Percentiles rank a stretch among this genome's conserved stretches.
Conservation (phyloP, 2,888 invertebrate genomes). For the Volucella inflata region DNA sequence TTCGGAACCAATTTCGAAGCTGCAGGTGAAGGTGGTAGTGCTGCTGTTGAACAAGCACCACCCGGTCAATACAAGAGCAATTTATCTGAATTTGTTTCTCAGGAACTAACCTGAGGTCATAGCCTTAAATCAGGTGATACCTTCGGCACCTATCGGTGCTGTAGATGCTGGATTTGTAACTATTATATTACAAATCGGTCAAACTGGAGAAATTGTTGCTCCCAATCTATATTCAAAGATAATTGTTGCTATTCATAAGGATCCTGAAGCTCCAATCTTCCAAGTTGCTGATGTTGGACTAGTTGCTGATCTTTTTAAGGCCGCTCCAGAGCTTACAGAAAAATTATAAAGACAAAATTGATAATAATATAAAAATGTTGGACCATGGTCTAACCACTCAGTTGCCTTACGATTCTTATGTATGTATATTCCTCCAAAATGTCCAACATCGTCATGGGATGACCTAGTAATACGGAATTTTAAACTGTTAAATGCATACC, state of each 20-base stretch:
- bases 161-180: conserved; percentile 99
- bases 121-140: conserved; percentile 99
- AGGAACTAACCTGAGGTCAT: conserved; percentile 95
- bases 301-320: conserved; percentile 98
- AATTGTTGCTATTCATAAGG: conserved; percentile 99
- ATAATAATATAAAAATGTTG: not conserved
- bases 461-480: too few relatives aligned
- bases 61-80: conserved; percentile 89
- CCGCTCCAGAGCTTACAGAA: conserved; percentile 94
- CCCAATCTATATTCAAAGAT: conserved; percentile 99
- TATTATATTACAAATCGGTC: conserved; percentile 99
- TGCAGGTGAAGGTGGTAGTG: conserved; percentile 90
- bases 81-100: conserved; percentile 91
- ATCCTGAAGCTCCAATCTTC: conserved; percentile 99
- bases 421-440: conserved; percentile 29
- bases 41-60: conserved; percentile 90
- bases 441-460: too few relatives aligned
- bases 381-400: conserved; percentile 1
- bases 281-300: conserved; percentile 97
- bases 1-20: conserved; percentile 96
- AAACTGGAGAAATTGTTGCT: conserved; percentile 99
- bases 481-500: too few relatives aligned
- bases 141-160: conserved; percentile 97
- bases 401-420: conserved; percentile 42
- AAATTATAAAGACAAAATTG: conserved; percentile 88